Evolutionary conservation across 2,888 invertebrate species (phyloP).

Genomic region (Eurytoma californica): DNA sequence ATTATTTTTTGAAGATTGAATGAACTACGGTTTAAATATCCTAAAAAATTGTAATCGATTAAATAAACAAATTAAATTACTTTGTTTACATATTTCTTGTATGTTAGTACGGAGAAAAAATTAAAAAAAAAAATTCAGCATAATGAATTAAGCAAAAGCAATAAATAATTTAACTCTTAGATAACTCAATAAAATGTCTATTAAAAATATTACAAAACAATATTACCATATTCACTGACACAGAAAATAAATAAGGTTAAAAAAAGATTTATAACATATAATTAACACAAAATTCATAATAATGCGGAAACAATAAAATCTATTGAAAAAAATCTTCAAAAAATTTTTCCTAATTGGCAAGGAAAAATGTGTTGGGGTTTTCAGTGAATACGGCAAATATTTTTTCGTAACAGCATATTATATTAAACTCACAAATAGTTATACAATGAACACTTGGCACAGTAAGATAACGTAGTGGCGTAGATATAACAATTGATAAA

Average conservation of each 20-base stretch:
- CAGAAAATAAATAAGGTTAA: background rate
- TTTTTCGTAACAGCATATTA: conserved; percentile 66
- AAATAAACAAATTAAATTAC: too few relatives aligned
- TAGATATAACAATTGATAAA: conserved; percentile 23
- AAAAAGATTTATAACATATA: background rate
- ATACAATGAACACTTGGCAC: conserved; percentile 38
- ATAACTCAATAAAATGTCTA: background rate
- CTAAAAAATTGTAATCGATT: too few relatives aligned
- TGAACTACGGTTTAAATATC: too few relatives aligned
- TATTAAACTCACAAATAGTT: conserved; percentile 62
- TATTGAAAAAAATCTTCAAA: conserved; percentile 36
- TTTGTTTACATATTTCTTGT: too few relatives aligned
- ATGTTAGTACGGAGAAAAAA: background rate
- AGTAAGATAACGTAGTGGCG: conserved; percentile 20
- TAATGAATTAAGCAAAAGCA: background rate
- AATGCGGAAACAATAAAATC: too few relatives aligned
- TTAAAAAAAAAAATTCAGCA: background rate
- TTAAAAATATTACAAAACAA: conserved; percentile 8
- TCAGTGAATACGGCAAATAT: conserved; percentile 71
- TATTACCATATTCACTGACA: conserved; percentile 58
- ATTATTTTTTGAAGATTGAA: conserved; percentile 35
- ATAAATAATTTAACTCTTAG: background rate
- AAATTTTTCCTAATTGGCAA: conserved; percentile 46
- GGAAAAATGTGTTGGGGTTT: conserved; percentile 63
- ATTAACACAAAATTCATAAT: background rate